Conservation (phyloP, 92 coral and sea anemone genomes). For the Zoanthus gigantus region DNA sequence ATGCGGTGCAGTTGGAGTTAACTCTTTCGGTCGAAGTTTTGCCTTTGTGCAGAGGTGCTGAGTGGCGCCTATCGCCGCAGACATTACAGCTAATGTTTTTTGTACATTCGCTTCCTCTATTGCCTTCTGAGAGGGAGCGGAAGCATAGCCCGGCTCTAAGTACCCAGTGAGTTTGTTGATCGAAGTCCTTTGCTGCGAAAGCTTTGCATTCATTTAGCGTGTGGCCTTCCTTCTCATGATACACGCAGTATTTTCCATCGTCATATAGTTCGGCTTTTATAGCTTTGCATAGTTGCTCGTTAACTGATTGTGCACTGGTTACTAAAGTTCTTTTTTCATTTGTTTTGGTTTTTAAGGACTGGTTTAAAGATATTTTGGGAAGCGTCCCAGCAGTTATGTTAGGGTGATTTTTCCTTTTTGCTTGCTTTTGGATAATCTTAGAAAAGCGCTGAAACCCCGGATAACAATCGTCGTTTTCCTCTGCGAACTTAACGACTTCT, state of each 20-base stretch:
- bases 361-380: too few species aligned
- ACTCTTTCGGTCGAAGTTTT: neutral
- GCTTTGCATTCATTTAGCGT: conserved; percentile 61
- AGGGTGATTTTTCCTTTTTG: too few species aligned
- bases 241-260: conserved; percentile 52
- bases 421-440: too few species aligned
- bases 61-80: conserved; percentile 51
- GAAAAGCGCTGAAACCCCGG: too few species aligned
- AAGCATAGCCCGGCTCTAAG: conserved; percentile 67
- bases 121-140: conserved; percentile 54
- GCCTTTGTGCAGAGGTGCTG: conserved; percentile 40
- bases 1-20: too few species aligned
- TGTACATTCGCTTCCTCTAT: neutral
- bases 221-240: conserved; percentile 63
- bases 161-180: conserved; percentile 65
- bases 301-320: too few species aligned
- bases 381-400: too few species aligned
- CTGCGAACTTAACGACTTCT: conserved; percentile 41
- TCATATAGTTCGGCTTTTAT: too few species aligned
- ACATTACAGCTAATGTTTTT: conserved; percentile 32
- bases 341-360: too few species aligned
- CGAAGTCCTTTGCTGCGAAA: conserved; percentile 50
- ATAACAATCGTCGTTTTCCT: too few species aligned
- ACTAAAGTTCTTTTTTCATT: too few species aligned
- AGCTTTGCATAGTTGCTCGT: too few species aligned